Conservation (phyloP, 2,113 vertebrate species). For the Chauna torquata region DNA sequence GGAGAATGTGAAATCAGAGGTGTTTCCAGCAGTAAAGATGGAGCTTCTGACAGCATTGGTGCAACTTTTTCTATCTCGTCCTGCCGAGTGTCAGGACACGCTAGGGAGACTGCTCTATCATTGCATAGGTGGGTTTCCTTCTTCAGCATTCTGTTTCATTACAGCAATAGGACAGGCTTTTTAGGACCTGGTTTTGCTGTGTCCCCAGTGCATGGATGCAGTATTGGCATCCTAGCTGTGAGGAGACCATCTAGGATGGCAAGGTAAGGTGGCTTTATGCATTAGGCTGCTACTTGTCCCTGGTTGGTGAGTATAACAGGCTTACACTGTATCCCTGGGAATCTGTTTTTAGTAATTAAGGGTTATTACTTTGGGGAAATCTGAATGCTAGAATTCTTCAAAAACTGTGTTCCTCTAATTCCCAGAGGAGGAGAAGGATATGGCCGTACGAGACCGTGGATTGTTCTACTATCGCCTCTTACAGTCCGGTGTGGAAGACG, state of each 20-base stretch:
- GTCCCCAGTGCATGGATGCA: accelerated
- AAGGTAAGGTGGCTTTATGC: neutral
- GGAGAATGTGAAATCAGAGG: constrained; percentile 84
- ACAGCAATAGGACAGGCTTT: neutral
- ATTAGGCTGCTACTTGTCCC: neutral
- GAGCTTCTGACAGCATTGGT: constrained; percentile 89
- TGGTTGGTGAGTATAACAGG: neutral
- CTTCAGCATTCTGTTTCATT: neutral
- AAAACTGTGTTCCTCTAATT: neutral
- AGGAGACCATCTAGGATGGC: neutral
- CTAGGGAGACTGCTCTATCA: constrained; percentile 89
- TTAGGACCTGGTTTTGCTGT: neutral
- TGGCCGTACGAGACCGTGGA: constrained; percentile 90
- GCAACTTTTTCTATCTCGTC: constrained; percentile 87
- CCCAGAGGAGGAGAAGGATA: constrained; percentile 91
- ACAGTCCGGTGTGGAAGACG: constrained; percentile 83
- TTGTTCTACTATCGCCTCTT: constrained; percentile 93
- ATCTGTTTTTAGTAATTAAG: neutral
- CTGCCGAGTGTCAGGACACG: constrained; percentile 93
- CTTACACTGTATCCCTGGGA: neutral
- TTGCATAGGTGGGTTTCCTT: constrained; percentile 83
- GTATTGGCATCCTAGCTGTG: neutral
- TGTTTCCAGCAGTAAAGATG: constrained; percentile 84
- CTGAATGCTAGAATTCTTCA: neutral
- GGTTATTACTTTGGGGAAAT: neutral